Conservation (phyloP, 2,797 vertebrate genomes). For the Hypotaenidia philippensis region DNA sequence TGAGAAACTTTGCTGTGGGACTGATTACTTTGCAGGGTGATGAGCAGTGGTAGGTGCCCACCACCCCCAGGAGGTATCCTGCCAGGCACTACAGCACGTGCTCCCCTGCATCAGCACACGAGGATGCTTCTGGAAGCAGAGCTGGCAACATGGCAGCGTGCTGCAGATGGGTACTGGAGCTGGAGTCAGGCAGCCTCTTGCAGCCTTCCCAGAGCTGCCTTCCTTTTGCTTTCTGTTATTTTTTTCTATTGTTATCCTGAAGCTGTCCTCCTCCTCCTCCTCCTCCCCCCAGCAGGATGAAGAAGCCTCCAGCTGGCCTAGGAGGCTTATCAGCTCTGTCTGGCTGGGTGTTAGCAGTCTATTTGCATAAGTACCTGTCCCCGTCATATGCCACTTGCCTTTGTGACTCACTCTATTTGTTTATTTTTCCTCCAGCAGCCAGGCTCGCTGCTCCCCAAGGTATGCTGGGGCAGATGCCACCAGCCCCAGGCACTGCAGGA, state of each 20-base stretch:
- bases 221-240: not conserved
- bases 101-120: rapidly evolving
- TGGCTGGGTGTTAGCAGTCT: conserved; percentile 67
- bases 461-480: conserved; percentile 32
- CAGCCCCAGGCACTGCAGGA: not conserved
- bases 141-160: rapidly evolving
- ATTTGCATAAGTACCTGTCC: conserved; percentile 75
- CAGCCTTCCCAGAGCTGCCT: not conserved
- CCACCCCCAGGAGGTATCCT: not conserved
- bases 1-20: not conserved
- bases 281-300: conserved; percentile 42
- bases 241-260: conserved; percentile 26
- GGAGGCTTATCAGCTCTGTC: conserved; percentile 75
- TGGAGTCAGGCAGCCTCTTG: not conserved
- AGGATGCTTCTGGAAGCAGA: not conserved
- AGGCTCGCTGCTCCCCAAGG: not conserved
- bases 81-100: rapidly evolving
- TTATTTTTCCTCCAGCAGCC: conserved; percentile 9
- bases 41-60: rapidly evolving
- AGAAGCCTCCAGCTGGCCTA: conserved; percentile 68
- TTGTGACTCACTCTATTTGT: conserved; percentile 55
- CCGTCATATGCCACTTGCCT: conserved; percentile 42
- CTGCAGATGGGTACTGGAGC: not conserved
- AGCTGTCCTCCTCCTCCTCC: not conserved
- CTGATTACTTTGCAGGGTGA: not conserved